Conservation (phyloP, 2,113 vertebrate genomes). For the Paratilapia polleni region DNA sequence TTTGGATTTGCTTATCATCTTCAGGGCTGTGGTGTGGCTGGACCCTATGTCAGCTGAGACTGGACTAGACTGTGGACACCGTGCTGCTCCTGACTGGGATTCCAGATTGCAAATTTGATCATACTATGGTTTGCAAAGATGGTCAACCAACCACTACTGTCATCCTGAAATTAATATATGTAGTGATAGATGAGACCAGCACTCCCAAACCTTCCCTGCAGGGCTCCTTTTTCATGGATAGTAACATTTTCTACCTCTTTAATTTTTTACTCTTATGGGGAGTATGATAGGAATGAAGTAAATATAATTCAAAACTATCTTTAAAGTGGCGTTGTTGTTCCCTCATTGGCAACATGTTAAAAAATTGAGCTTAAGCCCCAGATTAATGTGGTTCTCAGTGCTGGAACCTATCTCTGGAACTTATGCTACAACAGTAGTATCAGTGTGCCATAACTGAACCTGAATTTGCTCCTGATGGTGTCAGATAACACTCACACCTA, state of each 20-base stretch:
- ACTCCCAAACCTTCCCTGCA: neutral
- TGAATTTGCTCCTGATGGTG: neutral
- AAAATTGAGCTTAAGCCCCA: neutral
- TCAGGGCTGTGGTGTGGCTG: no score
- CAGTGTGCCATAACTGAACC: neutral
- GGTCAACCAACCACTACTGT: neutral
- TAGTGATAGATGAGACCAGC: neutral
- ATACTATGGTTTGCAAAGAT: no score
- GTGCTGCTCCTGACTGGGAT: no score
- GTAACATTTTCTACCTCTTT: neutral
- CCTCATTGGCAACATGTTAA: neutral
- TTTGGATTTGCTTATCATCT: neutral
- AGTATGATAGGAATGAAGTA: neutral
- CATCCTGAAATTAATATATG: neutral
- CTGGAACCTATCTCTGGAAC: no score
- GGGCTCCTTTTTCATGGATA: neutral
- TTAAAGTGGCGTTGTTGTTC: neutral
- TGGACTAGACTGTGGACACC: neutral
- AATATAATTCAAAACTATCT: neutral
- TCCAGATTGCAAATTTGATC: neutral
- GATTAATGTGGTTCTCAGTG: neutral
- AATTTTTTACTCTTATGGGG: neutral
- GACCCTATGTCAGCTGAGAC: neutral
- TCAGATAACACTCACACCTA: slow-evolving; percentile 6
- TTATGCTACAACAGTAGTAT: neutral